Base-by-base conservation (phyloP, 2,797 vertebrate genomes). In the Artibeus jamaicensis region DNA sequence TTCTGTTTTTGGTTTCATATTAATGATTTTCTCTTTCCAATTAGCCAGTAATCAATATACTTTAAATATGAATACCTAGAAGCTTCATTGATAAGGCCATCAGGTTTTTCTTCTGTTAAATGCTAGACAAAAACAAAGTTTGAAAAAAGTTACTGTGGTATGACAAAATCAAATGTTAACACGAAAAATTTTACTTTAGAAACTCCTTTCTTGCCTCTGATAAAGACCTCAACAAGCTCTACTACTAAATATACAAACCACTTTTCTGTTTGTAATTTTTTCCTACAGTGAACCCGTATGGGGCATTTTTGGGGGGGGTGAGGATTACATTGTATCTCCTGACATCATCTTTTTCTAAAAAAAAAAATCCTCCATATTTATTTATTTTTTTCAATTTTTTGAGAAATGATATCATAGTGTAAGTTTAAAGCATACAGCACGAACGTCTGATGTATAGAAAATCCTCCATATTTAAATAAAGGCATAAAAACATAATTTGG, bases 41-140 rank as follows among this genome's bases (percentile, higher is more conserved):
- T 55, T 89, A 71, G 70, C 39, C 50, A 90, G 42, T 37, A 94
- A 91, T 82, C 42, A 95, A 92, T 44, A 92, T 81, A 88, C 42
- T 93, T 96, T 79, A 95, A 96, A 96, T 77, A 92, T 96, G 95
- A 97, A 91, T 99, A 99, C 99, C 99, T 99, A 96, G 99, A 98
- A 92, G 99, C 99, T 99, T 99, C 99, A 98, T 99, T 99, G 97
- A 99, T 96, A 89, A 99, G 98, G 65, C 99, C 99, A 7, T 99
- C 99, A 34, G 98, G 98, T 97, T 99, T 99, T 97, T 99, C 99
- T 96, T 99, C 99, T 55, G 90, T 98, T 95, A 99, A 98, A 97
- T 99, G 99, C 99, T 99, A 96, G 89, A 97, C 11, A 93, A 97
- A 98, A 96, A 97, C 2, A 97, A 97, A 39, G 44, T 88, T 91